Conservation (phyloP, 2,113 vertebrate species). For the Octodon degus region DNA sequence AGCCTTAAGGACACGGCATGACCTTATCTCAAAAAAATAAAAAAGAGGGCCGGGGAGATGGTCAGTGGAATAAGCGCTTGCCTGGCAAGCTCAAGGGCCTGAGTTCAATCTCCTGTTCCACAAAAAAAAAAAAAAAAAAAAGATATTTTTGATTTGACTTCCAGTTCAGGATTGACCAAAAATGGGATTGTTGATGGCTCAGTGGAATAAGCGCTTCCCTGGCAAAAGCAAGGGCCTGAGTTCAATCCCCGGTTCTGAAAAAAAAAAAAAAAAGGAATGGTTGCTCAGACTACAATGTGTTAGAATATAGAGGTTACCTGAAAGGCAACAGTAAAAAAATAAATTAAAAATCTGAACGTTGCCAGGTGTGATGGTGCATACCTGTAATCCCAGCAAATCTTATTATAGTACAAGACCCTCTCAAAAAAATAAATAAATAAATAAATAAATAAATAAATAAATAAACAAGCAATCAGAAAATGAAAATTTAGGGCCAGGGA, state of each 20-base stretch:
- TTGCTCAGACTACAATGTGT: not conserved
- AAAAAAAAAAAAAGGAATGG: no score
- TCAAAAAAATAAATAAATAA: no score
- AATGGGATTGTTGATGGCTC: not conserved
- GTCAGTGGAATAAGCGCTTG: no score
- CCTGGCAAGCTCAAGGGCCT: no score
- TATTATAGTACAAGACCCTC: not conserved
- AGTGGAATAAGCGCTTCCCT: no score
- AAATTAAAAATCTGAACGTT: not conserved
- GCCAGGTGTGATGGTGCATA: not conserved
- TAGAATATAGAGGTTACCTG: not conserved
- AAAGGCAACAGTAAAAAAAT: not conserved
- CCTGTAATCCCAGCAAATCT: not conserved
- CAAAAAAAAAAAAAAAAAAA: no score
- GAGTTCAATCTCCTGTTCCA: no score
- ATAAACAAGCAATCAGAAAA: not conserved
- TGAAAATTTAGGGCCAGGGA: no score
- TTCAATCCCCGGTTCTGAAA: no score
- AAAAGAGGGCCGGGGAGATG: no score
- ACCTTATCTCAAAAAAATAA: not conserved
- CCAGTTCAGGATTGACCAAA: conserved; percentile 11
- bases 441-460: not conserved
- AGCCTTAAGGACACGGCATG: not conserved
- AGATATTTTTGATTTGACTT: not conserved
- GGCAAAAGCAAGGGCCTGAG: no score